Base-by-base conservation (phyloP, 2,888 invertebrate species). In the Aphidoletes aphidimyza region DNA sequence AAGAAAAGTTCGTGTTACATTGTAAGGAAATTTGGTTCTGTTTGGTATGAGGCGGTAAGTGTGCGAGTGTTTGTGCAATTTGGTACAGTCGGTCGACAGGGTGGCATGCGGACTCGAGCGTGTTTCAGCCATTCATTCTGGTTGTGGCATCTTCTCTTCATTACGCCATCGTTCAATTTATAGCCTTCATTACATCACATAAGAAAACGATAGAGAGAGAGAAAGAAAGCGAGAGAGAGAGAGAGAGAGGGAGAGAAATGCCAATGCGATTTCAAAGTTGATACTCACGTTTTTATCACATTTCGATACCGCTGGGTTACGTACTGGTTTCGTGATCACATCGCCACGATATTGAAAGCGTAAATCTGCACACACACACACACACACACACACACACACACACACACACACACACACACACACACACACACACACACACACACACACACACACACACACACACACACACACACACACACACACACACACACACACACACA, bases 281-380 rank as follows among this genome's bases (percentile, higher is more conserved):
- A 69, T 69, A 69, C 69, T 69, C 69, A 69, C 69, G 69, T 69
- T 69, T 69, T 69, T 34, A 69, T 69, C 69, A 69, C 69, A 69
- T 69, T 69, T 69, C 14, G 30, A 17, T 14, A 42, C 14, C 14
- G 6, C 14, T 42, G 14, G 6, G 8, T 42, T 14, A 9, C 42
- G n/a, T 42, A 6, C 42, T 42, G 42, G 42, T 14, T 42, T 14
- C 14, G 42, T 42, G 42, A 42, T 14, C 14, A 42, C 42, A 42
- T 30, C 17, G n/a, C 5, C 26, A 6, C 8, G 2, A 47, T 19
- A 19, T 6, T 14, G 11, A 47, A 1, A 54, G 22, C 22, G 54
- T 22, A 22, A n/a, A 54, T 22, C 22, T 54, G 3, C 9, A 11
- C 54, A 54, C 22, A 22, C n/a, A 3, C 22, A 22, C 22, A 11